Evolutionary conservation across 2,113 vertebrate genomes (phyloP).

Genomic region (Psophia crepitans): DNA sequence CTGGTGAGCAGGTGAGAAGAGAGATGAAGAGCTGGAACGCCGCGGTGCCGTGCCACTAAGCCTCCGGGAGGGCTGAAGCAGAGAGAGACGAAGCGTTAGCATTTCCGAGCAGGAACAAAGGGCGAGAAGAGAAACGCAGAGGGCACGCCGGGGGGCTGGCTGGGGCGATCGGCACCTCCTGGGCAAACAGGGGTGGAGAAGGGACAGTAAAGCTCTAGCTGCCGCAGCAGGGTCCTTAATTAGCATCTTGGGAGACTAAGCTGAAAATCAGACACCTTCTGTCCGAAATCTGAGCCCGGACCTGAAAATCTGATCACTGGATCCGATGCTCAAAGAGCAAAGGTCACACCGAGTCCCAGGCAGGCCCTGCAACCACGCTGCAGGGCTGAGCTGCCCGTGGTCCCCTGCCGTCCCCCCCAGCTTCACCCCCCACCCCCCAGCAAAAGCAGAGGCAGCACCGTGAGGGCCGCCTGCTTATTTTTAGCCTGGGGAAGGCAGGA

Average conservation of each 20-base stretch:
- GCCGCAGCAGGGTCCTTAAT: not conserved
- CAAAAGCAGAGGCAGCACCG: not conserved
- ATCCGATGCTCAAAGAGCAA: constrained; percentile 9
- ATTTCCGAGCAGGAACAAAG: not conserved
- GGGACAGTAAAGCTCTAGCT: constrained; percentile 30
- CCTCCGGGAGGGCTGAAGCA: not conserved
- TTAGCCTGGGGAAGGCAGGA: constrained; percentile 23
- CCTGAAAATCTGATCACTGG: not conserved
- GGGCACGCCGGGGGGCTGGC: not conserved
- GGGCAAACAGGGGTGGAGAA: not conserved
- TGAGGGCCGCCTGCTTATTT: constrained; percentile 18
- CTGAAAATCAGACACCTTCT: constrained; percentile 37
- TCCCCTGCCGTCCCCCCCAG: rapidly evolving
- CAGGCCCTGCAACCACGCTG: rapidly evolving
- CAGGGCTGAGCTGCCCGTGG: not conserved
- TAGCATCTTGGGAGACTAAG: not conserved
- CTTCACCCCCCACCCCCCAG: not conserved
- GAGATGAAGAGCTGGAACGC: not conserved
- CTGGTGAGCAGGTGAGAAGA: not conserved
- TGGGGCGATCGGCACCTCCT: not conserved
- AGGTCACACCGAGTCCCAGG: not conserved
- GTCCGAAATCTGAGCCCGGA: constrained; percentile 39
- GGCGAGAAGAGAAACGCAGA: not conserved
- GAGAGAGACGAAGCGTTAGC: not conserved
- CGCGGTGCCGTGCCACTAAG: rapidly evolving